Evolutionary conservation across 2,888 invertebrate genomes (phyloP).

Genomic region (Trachelus iudaicus): DNA sequence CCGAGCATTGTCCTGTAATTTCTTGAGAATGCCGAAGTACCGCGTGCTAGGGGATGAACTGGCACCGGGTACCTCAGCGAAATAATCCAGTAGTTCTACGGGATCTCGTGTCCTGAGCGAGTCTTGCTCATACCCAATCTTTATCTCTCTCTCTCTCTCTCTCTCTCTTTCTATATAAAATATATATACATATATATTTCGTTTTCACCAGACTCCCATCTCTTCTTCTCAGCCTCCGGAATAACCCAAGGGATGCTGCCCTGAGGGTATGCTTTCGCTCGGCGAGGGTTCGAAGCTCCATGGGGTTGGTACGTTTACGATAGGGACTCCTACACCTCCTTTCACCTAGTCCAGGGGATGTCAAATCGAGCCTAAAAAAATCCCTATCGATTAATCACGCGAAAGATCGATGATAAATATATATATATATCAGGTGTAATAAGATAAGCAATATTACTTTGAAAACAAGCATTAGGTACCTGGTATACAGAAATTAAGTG

Average conservation of each 20-base stretch:
- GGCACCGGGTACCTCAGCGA: background rate
- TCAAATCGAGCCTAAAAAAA: conserved; percentile 8
- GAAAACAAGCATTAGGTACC: background rate
- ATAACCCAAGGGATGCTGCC: background rate
- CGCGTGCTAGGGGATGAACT: background rate
- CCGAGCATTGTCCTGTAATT: conserved; percentile 1
- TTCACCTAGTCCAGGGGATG: conserved; percentile 18
- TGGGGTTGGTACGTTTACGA: conserved; percentile 13
- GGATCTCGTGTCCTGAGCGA: background rate
- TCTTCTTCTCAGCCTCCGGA: background rate
- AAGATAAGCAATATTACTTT: background rate
- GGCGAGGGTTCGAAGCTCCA: background rate
- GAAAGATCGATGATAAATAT: background rate
- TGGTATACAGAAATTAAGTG: background rate
- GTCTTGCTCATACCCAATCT: background rate
- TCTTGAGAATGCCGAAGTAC: background rate
- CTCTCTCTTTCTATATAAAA: too few species aligned
- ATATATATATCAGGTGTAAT: too few species aligned
- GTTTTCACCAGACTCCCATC: background rate
- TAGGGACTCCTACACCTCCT: conserved; percentile 7
- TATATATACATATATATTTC: background rate
- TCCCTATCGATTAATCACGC: background rate
- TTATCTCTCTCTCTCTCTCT: background rate
- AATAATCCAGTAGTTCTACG: conserved; percentile 14
- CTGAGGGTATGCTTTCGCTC: background rate